Conservation (phyloP, 1,140 invertebrate species). For the Ptiloglossa arizonensis region DNA sequence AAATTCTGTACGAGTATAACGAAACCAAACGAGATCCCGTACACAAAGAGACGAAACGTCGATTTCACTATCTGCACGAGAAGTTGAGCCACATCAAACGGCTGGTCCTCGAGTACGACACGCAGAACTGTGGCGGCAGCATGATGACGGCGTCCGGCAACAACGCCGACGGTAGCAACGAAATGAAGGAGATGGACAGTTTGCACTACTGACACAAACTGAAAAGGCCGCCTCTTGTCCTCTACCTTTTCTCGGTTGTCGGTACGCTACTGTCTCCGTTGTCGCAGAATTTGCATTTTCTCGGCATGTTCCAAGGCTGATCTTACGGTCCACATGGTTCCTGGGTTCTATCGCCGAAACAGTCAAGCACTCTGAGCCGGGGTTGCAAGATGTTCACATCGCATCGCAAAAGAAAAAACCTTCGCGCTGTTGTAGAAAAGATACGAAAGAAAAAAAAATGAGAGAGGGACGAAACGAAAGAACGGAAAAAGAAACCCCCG, state of each 20-base stretch:
- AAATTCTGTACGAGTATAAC: constrained; percentile 91
- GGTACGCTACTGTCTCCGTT: constrained; percentile 66
- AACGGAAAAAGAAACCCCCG: too few species aligned
- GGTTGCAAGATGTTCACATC: constrained; percentile 15
- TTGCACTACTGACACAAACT: constrained; percentile 79
- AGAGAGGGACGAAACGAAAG: background rate
- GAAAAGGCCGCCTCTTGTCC: constrained; percentile 73
- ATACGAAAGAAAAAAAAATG: background rate
- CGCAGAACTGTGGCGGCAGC: constrained; percentile 38
- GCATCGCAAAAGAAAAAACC: constrained; percentile 11
- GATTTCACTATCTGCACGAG: constrained; percentile 93
- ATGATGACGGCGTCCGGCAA: background rate
- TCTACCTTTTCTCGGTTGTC: constrained; percentile 70
- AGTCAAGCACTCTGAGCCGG: constrained; percentile 25
- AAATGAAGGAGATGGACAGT: constrained; percentile 53
- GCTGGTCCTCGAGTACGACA: constrained; percentile 91
- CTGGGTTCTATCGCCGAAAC: constrained; percentile 65
- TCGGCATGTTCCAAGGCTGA: constrained; percentile 72
- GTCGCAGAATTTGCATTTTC: constrained; percentile 72
- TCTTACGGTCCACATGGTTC: constrained; percentile 67
- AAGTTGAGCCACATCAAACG: constrained; percentile 95
- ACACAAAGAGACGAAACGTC: constrained; percentile 87
- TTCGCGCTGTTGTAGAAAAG: constrained; percentile 2
- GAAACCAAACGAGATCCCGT: constrained; percentile 88
- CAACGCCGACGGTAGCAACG: constrained; percentile 26